Evolutionary conservation across 2,113 vertebrate species (phyloP), one percentile per base, ranked within the genome.

Genomic region (Cynoglossus semilaevis): DNA sequence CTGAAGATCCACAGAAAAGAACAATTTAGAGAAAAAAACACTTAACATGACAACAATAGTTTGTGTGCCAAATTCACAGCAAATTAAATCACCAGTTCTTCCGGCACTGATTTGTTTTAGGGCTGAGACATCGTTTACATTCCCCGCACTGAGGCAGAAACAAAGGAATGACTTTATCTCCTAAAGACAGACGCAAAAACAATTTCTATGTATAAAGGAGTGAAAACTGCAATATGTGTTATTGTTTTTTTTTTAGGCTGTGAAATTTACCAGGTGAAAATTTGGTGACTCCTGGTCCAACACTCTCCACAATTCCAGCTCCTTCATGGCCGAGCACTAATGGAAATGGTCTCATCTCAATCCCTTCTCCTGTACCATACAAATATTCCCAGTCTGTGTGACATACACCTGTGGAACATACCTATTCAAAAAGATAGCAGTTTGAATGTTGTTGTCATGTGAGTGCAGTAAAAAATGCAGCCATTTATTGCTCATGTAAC

Each of bases 121-220:
- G 70, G 70, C 81, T 89, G 36, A 18, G 43, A 56, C 92, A 94
- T 16, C 53, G 18, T 8, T 55, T 74, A 70, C 93, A 94, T 56
- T 90, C 51, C 18, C 76, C 74, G 76, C 93, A 94, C 40, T 93
- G 89, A 2, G 93, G 91, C 55, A 82, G 22, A 45, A 90, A 88
- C 43, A 94, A 82, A 5, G 93, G 91, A 57, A 94, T 93, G 19
- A 94, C 93, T 77, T 90, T 90, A 68, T 94, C 92, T 15, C 93
- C 93, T 94, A 7, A 13, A 45, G 37, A 59, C 5, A 54, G 67
- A 37, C 11, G 38, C 12, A 38, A 40, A 68, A 57, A 36, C 22
- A 19, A 47, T n/a, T 10, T n/a, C 7, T 12, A 1, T 2, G 15
- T 38, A 1, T 35, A 16, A 40, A 34, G 13, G 36, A 49, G 51